phyloP scores from a whole-genome alignment of 1,140 invertebrate species.

The Bombus cullumanus region DNA sequence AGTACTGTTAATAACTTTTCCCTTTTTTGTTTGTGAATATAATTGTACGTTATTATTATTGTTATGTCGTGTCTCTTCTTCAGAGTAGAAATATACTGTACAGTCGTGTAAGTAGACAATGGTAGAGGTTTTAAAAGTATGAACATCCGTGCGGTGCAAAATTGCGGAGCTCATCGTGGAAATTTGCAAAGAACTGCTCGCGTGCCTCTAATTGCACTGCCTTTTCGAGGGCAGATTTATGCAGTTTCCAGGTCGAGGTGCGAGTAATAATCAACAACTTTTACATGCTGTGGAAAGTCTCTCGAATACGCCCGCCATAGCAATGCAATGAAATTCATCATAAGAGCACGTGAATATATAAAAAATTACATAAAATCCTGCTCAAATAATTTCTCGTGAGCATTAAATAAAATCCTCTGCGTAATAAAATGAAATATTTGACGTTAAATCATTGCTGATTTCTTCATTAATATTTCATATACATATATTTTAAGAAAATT shows the following conservation, averaged over 20 bases:
- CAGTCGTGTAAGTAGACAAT: background rate
- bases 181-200: conserved; percentile 23
- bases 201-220: conserved; percentile 21
- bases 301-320: no score
- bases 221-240: conserved; percentile 4
- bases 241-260: background rate
- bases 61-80: background rate
- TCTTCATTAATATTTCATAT: no score
- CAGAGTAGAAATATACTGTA: background rate
- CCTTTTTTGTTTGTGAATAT: no score
- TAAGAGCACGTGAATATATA: background rate
- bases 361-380: background rate
- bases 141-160: background rate
- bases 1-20: no score
- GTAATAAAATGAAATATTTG: no score
- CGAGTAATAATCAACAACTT: conserved; percentile 19
- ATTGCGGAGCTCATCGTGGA: background rate
- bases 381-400: background rate
- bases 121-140: background rate
- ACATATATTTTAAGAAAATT: no score
- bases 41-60: background rate
- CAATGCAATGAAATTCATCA: background rate
- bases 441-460: no score
- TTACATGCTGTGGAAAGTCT: background rate
- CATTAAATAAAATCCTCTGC: no score